Conservation (phyloP, 2,888 invertebrate genomes). For the Drosophila prolongata region DNA sequence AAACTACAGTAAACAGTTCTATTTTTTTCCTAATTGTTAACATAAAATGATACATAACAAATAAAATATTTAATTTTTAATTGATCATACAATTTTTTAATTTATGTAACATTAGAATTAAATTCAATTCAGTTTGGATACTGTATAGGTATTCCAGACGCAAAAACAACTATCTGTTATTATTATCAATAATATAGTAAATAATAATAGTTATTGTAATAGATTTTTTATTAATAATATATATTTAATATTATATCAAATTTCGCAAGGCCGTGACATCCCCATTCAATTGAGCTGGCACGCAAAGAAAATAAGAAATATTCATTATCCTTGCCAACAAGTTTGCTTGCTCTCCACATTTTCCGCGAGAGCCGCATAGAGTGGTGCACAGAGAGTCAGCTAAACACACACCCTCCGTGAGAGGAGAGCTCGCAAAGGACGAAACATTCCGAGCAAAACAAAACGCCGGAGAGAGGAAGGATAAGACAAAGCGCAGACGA, state of each 20-base stretch:
- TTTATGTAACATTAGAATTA: no score
- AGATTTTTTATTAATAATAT: no score
- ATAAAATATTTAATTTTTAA: no score
- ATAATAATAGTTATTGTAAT: no score
- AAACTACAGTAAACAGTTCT: no score
- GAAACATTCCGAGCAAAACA: conserved; percentile 76
- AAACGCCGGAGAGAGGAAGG: conserved; percentile 53
- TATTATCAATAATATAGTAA: no score
- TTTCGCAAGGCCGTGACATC: conserved; percentile 35
- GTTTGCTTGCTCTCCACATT: conserved; percentile 56
- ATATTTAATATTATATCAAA: background rate
- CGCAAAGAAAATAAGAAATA: conserved; percentile 36
- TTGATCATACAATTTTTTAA: no score
- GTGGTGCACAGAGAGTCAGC: background rate
- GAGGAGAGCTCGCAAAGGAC: conserved; percentile 39
- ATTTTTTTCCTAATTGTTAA: no score
- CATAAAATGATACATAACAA: no score
- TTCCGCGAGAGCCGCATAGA: conserved; percentile 14
- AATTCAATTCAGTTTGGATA: no score
- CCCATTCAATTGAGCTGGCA: conserved; percentile 27
- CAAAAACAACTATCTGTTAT: no score
- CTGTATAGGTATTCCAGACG: no score
- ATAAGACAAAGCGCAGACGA: conserved; percentile 32
- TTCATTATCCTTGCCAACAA: conserved; percentile 66
- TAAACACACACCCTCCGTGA: conserved; percentile 20